Conservation (phyloP, 2,113 vertebrate species). For the Hucho hucho region DNA sequence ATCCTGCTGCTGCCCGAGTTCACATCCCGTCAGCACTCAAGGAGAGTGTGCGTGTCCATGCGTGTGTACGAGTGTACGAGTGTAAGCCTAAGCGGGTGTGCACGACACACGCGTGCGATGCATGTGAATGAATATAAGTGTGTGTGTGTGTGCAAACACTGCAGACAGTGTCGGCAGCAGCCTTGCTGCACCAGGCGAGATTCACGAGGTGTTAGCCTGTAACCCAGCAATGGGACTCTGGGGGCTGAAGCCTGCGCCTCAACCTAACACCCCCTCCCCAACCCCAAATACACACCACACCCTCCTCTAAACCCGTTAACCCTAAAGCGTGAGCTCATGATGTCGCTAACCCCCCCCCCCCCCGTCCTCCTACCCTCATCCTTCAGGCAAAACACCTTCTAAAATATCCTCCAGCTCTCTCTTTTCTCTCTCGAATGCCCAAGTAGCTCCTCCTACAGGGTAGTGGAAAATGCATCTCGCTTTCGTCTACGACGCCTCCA, state of each 20-base stretch:
- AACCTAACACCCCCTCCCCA: slow-evolving; percentile 30
- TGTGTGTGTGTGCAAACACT: slow-evolving; percentile 1
- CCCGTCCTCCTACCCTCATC: slow-evolving; percentile 15
- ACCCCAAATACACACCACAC: neutral
- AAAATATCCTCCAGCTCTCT: neutral
- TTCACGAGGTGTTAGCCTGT: slow-evolving; percentile 73
- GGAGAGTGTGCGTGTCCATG: slow-evolving; percentile 1
- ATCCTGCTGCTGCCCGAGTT: neutral
- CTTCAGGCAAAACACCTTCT: neutral
- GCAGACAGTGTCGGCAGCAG: slow-evolving; percentile 50
- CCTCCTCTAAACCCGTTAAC: slow-evolving; percentile 40
- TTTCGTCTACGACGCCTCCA: neutral
- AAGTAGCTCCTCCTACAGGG: neutral
- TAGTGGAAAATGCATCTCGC: neutral
- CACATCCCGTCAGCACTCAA: too few species aligned
- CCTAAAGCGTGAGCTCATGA: slow-evolving; percentile 43
- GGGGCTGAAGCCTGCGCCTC: neutral
- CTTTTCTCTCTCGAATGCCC: neutral
- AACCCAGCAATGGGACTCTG: slow-evolving; percentile 51
- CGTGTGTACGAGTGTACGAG: neutral
- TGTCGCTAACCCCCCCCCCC: slow-evolving; percentile 40
- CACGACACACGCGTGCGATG: neutral
- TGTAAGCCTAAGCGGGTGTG: neutral
- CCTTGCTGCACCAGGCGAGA: slow-evolving; percentile 66
- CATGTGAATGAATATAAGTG: neutral